These are phyloP conservation scores for Bradynema listronoti DNA, from an alignment of 1,140 invertebrate species.

Conservation along the genomic window DNA sequence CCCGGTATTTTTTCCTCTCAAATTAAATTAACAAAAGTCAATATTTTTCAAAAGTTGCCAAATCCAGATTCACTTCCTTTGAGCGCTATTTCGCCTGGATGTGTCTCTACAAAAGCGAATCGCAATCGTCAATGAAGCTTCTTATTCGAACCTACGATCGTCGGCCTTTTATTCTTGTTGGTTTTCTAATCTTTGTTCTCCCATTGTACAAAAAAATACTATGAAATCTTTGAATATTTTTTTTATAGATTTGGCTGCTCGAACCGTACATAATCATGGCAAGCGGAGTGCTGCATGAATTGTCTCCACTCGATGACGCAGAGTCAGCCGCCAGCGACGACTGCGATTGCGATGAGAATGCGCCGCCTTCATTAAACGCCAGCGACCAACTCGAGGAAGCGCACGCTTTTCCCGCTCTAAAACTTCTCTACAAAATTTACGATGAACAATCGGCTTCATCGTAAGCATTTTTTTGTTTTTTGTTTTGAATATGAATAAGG, in stretches of 20 bases:
- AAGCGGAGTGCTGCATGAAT: constrained; percentile 26
- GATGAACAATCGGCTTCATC: constrained; percentile 26
- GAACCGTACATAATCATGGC: constrained; percentile 46
- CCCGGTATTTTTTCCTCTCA: no score
- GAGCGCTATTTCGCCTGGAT: constrained; percentile 42
- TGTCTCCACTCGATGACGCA: not conserved
- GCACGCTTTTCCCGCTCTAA: constrained; percentile 42
- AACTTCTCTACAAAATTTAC: constrained; percentile 48
- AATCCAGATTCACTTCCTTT: constrained; percentile 29
- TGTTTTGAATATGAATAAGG: constrained; percentile 2
- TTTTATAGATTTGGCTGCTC: constrained; percentile 42
- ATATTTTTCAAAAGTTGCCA: no score
- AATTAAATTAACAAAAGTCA: no score
- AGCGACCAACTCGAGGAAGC: no score
- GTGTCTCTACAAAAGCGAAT: constrained; percentile 37
- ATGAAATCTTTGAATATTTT: constrained; percentile 5
- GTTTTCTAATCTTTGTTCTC: not conserved
- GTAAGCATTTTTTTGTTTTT: constrained; percentile 23
- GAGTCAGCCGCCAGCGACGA: not conserved
- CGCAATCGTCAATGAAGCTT: constrained; percentile 46
- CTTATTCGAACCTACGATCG: constrained; percentile 40
- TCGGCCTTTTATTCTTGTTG: constrained; percentile 37
- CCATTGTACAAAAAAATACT: constrained; percentile 2
- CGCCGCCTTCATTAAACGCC: constrained; percentile 2
- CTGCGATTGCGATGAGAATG: not conserved